These are phyloP conservation scores for Epinotia nisella DNA, from an alignment of 2,888 invertebrate genomes.

Conservation along the genomic window DNA sequence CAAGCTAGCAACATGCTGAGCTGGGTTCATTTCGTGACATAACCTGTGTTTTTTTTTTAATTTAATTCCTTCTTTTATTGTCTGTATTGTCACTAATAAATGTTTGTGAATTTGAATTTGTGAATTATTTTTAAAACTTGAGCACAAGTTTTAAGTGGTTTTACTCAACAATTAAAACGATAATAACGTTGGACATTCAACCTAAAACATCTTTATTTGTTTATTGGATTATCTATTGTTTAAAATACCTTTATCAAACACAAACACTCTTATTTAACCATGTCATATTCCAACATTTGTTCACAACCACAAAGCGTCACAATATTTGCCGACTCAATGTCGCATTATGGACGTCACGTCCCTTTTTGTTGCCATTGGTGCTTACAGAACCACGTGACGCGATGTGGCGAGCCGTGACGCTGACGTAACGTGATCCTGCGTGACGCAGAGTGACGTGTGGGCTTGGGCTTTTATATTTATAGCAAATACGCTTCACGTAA, in stretches of 20 bases:
- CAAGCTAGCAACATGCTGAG: too few species aligned
- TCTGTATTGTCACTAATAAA: too few species aligned
- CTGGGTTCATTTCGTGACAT: too few species aligned
- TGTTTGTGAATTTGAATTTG: too few species aligned
- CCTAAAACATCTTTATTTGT: not conserved
- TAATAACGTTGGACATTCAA: not conserved
- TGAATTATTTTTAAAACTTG: too few species aligned
- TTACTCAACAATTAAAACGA: not conserved
- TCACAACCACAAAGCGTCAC: not conserved
- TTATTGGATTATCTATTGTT: not conserved
- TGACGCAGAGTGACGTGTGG: conserved; percentile 8
- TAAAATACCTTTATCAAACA: not conserved
- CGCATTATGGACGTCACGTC: not conserved
- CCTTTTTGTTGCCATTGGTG: conserved; percentile 13
- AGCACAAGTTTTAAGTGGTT: too few species aligned
- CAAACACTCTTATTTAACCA: not conserved
- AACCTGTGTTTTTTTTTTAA: too few species aligned
- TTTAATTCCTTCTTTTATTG: too few species aligned
- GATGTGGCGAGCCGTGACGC: conserved; percentile 22
- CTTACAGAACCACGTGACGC: conserved; percentile 20
- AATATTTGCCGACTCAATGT: conserved; percentile 12
- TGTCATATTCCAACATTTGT: conserved; percentile 2
- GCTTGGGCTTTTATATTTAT: not conserved
- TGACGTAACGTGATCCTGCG: conserved; percentile 4
- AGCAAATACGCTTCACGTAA: not conserved